Evolutionary conservation across 2,888 invertebrate genomes (phyloP).

Genomic region (Caenorhabditis wallacei): DNA sequence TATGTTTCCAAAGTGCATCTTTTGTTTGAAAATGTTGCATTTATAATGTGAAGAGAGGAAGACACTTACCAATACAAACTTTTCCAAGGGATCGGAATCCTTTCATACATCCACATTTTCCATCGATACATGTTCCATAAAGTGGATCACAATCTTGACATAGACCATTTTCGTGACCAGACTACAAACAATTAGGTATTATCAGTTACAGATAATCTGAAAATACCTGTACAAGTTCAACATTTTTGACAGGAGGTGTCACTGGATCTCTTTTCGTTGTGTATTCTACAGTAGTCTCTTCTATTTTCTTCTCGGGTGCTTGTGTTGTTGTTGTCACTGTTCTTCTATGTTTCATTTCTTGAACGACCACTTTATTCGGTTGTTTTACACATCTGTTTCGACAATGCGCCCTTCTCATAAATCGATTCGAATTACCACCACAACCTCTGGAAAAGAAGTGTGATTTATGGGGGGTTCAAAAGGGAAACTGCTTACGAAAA

Average conservation of each 20-base stretch:
- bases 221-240: conserved; percentile 7
- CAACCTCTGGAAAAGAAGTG: conserved; percentile 72
- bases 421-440: conserved; percentile 76
- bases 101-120: conserved; percentile 77
- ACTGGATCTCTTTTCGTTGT: neutral
- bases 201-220: neutral
- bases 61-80: conserved; percentile 76
- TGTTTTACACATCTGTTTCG: conserved; percentile 70
- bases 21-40: conserved; percentile 51
- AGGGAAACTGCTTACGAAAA: conserved; percentile 73
- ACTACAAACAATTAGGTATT: conserved; percentile 22
- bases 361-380: conserved; percentile 39
- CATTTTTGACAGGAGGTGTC: conserved; percentile 1
- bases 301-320: conserved; percentile 19
- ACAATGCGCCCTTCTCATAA: conserved; percentile 74
- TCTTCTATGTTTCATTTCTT: conserved; percentile 54
- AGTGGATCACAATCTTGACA: conserved; percentile 73
- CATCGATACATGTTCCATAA: conserved; percentile 76
- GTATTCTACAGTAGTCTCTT: neutral
- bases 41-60: conserved; percentile 33
- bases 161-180: conserved; percentile 40
- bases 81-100: conserved; percentile 77
- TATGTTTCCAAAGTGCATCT: conserved; percentile 53
- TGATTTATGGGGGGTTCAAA: conserved; percentile 49
- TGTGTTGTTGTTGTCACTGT: conserved; percentile 57